Base-by-base conservation (phyloP, 2,888 invertebrate genomes). In the Diarsia brunnea region DNA sequence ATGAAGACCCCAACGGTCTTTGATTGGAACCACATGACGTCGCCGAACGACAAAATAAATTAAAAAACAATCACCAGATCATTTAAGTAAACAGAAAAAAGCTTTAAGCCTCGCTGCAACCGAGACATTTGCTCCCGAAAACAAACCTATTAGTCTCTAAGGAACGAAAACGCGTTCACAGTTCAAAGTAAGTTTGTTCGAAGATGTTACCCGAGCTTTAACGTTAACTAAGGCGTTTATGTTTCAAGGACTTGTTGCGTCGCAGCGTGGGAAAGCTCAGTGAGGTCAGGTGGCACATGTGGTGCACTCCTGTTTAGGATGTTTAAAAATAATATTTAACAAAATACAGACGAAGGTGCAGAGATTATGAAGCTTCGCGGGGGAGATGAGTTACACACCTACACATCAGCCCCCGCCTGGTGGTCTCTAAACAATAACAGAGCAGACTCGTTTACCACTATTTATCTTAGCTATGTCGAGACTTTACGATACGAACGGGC, bases 21-120 rank as follows among this genome's bases (percentile, higher is more conserved):
- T 95, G 96, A 96, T 96, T 96, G 95, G 94, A 96, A 95, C 94
- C 96, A 96, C 93, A 96, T 96, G 96, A 95, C 95, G 93, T 91
- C 91, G 93, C 87, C 88, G 92, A 94, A 92, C 93, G 93, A 93
- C 92, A 93, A 93, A 95, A 96, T 95, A 96, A 96, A 96, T 95
- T 96, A 95, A 96, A 96, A 96, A 96, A 96, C 96, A 95, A 96
- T 96, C 95, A 95, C 94, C 94, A 95, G 94, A 94, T 95, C 95
- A 95, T 96, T 96, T 96, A 92, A 94, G 95, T 94, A 94, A 95
- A 95, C 95, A 95, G 91, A 95, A 95, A 95, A 96, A 93, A 88
- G 87, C 88, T 94, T 93, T 89, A 94, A 94, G 95, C 93, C 92
- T 94, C 94, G 85, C 90, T 93, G 93, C 92, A 86, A 90, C 91